Conservation (phyloP, 2,797 vertebrate genomes). For the Manis javanica region DNA sequence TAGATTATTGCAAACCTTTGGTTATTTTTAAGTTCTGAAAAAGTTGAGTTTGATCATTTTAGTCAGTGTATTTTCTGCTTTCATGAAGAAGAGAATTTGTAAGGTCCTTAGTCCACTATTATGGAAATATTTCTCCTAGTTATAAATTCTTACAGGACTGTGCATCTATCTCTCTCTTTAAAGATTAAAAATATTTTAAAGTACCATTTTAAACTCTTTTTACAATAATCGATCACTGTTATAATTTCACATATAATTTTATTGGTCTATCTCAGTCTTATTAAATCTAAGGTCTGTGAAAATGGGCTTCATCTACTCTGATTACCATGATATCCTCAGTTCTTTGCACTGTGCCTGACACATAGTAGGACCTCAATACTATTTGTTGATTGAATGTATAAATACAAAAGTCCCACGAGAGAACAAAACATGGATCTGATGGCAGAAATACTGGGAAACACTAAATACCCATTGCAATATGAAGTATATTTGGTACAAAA, state of each 20-base stretch:
- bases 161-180: neutral
- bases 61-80: neutral
- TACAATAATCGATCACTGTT: neutral
- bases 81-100: neutral
- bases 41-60: neutral
- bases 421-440: neutral
- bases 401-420: neutral
- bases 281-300: neutral
- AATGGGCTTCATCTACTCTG: neutral
- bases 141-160: neutral
- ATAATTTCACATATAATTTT: neutral
- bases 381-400: constrained; percentile 1
- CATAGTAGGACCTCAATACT: neutral
- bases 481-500: neutral
- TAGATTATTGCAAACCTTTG: neutral
- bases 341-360: neutral
- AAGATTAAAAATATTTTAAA: neutral
- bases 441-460: neutral
- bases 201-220: neutral
- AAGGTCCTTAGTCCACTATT: neutral
- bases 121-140: neutral
- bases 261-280: neutral
- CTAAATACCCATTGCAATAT: neutral
- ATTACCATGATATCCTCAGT: neutral
- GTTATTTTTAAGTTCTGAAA: neutral